Evolutionary conservation across 2,888 invertebrate species (phyloP).

Genomic region (Eustalomyia histrio): DNA sequence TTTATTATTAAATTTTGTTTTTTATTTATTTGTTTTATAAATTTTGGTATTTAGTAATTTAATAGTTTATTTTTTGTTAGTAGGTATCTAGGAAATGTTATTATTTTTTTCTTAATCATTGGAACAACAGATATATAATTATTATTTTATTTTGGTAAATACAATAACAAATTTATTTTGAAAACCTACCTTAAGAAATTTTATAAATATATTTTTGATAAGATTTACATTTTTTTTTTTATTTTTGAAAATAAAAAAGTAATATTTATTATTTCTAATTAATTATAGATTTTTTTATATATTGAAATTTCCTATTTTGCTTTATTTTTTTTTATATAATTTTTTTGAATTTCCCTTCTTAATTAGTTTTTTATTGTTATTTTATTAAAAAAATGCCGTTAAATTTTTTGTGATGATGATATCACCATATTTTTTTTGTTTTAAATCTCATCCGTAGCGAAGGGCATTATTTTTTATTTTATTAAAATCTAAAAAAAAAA

Average conservation of each 20-base stretch:
- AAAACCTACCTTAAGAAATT: slow-evolving; percentile 22
- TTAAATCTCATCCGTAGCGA: slow-evolving; percentile 33
- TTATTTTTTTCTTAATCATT: slow-evolving; percentile 10
- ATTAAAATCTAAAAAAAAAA: slow-evolving; percentile 36
- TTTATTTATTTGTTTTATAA: slow-evolving; percentile 6
- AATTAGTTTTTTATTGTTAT: slow-evolving; percentile 15
- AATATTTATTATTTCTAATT: not conserved
- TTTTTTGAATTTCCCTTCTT: slow-evolving; percentile 3
- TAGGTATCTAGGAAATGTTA: not conserved
- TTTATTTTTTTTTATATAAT: not conserved
- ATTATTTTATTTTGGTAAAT: not conserved
- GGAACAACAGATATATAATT: slow-evolving; percentile 1
- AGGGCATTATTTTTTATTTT: slow-evolving; percentile 46
- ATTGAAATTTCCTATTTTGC: not conserved
- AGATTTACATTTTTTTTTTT: slow-evolving; percentile 7
- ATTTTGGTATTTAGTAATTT: not conserved
- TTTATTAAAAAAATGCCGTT: slow-evolving; percentile 18
- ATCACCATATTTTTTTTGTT: slow-evolving; percentile 33
- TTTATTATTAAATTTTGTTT: slow-evolving; percentile 12
- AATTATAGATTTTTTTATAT: slow-evolving; percentile 9
- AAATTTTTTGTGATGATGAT: slow-evolving; percentile 46
- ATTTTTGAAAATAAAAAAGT: too few relatives aligned
- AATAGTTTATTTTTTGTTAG: slow-evolving; percentile 20
- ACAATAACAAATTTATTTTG: not conserved
- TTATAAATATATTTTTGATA: slow-evolving; percentile 10